phyloP scores from a whole-genome alignment of 1,140 invertebrate species.

The Luehdorfia chinensis region DNA sequence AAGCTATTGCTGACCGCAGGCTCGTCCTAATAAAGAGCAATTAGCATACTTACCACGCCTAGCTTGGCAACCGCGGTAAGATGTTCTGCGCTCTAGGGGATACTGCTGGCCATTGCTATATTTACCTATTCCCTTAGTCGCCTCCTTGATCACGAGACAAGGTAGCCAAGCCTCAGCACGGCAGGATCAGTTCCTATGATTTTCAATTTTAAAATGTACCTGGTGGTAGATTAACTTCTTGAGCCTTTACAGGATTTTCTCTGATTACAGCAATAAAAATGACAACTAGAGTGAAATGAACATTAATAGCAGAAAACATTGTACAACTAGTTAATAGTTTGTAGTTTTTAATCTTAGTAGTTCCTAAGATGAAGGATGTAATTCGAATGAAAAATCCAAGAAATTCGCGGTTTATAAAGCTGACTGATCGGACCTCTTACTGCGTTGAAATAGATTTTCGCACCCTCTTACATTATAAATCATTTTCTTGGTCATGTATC shows the following conservation, averaged over 20 bases:
- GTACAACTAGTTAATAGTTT: background rate
- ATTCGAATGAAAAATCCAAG: constrained; percentile 20
- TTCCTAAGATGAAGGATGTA: constrained; percentile 9
- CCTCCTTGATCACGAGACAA: too few species aligned
- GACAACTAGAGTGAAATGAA: constrained; percentile 24
- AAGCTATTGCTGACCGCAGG: too few species aligned
- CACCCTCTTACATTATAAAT: constrained; percentile 34
- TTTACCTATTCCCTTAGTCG: too few species aligned
- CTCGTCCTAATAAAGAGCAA: too few species aligned
- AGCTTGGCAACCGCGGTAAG: too few species aligned
- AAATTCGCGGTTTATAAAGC: constrained; percentile 34
- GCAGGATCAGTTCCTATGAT: too few species aligned
- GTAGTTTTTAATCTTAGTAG: background rate
- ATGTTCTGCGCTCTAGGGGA: too few species aligned
- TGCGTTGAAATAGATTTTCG: constrained; percentile 25
- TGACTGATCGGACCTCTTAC: constrained; percentile 13
- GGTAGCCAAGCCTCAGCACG: too few species aligned
- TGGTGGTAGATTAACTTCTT: constrained; percentile 55
- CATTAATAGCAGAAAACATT: constrained; percentile 25
- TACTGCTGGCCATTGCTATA: too few species aligned
- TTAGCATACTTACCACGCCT: too few species aligned
- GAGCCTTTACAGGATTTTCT: constrained; percentile 35
- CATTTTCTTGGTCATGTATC: constrained; percentile 35
- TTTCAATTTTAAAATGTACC: too few species aligned
- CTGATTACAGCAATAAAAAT: constrained; percentile 36